Evolutionary conservation across 2,113 vertebrate species (phyloP).

Genomic region (Acanthochromis polyacanthus): DNA sequence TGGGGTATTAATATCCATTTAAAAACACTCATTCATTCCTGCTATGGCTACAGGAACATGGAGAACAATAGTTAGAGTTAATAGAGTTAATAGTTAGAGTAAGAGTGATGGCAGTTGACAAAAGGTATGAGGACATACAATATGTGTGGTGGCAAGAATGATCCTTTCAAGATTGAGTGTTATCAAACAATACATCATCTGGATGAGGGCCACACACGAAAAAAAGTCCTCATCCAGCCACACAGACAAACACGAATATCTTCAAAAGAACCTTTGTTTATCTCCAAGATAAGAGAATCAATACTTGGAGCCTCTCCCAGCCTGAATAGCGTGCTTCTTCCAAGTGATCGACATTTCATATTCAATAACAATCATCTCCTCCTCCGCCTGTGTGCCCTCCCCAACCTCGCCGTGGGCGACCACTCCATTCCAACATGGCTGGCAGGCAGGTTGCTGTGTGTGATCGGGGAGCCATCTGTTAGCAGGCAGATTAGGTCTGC

Average conservation of each 20-base stretch:
- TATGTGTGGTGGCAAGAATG: conserved; percentile 18
- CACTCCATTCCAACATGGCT: conserved; percentile 61
- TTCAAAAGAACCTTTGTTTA: conserved; percentile 4
- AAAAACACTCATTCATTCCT: no score
- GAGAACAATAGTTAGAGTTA: no score
- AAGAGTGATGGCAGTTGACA: background rate
- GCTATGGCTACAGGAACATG: no score
- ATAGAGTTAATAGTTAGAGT: background rate
- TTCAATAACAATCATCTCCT: conserved; percentile 74
- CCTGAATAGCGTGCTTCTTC: conserved; percentile 51
- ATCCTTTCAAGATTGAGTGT: background rate
- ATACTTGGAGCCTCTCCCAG: conserved; percentile 9
- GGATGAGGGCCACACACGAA: background rate
- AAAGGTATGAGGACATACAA: background rate
- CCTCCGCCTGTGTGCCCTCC: conserved; percentile 61
- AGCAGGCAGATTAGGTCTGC: conserved; percentile 73
- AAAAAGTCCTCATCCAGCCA: background rate
- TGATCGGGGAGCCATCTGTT: conserved; percentile 75
- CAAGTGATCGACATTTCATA: conserved; percentile 71
- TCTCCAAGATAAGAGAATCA: conserved; percentile 33
- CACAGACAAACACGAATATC: background rate
- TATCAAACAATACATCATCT: conserved; percentile 8
- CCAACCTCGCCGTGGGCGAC: conserved; percentile 62
- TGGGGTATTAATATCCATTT: no score
- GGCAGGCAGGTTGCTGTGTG: conserved; percentile 62